These are phyloP conservation scores for Drosophila kanekoi DNA, from an alignment of 2,888 invertebrate species.

Conservation along the genomic window DNA sequence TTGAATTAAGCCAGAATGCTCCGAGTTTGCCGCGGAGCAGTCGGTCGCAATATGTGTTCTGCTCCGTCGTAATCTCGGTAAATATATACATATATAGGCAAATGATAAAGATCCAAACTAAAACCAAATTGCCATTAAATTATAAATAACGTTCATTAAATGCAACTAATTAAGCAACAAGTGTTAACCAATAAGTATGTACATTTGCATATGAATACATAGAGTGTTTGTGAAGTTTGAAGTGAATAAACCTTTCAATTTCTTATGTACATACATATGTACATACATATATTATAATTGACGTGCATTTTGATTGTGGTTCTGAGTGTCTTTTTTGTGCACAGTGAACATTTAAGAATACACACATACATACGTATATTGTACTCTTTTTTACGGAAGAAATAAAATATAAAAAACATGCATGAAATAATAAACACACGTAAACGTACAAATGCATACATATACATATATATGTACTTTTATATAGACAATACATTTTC, in stretches of 20 bases:
- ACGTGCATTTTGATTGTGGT: slow-evolving; percentile 41
- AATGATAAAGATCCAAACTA: slow-evolving; percentile 16
- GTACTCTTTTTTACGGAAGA: too few relatives aligned
- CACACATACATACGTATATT: slow-evolving; percentile 18
- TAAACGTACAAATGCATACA: not conserved
- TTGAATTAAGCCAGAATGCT: slow-evolving; percentile 66
- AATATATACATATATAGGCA: slow-evolving; percentile 21
- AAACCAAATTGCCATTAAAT: slow-evolving; percentile 8
- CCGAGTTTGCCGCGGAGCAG: slow-evolving; percentile 65
- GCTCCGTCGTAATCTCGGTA: slow-evolving; percentile 41
- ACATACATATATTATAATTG: slow-evolving; percentile 9
- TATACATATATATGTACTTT: slow-evolving; percentile 6
- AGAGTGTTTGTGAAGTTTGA: not conserved
- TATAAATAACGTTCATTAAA: slow-evolving; percentile 14
- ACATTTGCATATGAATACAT: slow-evolving; percentile 8
- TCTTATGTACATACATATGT: not conserved
- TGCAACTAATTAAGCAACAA: slow-evolving; percentile 47
- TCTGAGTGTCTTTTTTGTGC: slow-evolving; percentile 26
- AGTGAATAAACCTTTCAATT: slow-evolving; percentile 28
- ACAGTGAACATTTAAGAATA: slow-evolving; percentile 8
- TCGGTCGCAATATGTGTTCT: slow-evolving; percentile 55
- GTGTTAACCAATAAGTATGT: slow-evolving; percentile 33
- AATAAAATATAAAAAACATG: too few relatives aligned
- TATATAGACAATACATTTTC: slow-evolving; percentile 1
- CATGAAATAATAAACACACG: not conserved